Evolutionary conservation across 2,888 invertebrate genomes (phyloP).

Genomic region (Orthonychiurus folsomi): DNA sequence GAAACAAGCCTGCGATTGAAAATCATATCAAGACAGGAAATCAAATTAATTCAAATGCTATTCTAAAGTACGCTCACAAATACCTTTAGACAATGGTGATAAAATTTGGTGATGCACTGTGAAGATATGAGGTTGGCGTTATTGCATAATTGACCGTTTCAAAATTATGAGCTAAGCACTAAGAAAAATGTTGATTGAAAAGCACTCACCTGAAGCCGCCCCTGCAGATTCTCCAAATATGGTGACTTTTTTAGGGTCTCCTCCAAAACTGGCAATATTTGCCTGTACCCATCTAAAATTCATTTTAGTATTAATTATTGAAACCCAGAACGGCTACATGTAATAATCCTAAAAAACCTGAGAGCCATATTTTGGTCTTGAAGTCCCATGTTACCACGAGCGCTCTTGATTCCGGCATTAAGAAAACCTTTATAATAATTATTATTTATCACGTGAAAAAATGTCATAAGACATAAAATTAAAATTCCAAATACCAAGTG

Average conservation of each 20-base stretch:
- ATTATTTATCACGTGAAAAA: too few species aligned
- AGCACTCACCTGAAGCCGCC: too few species aligned
- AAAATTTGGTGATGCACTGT: too few species aligned
- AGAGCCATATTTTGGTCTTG: constrained; percentile 5
- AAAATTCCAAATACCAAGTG: constrained; percentile 23
- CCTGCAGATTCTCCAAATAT: constrained; percentile 22
- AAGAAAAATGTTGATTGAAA: too few species aligned
- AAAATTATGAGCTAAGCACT: too few species aligned
- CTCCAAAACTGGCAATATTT: constrained; percentile 24
- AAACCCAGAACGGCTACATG: too few species aligned
- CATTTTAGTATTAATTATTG: too few species aligned
- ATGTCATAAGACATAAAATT: neutral
- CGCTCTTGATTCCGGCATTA: constrained; percentile 20
- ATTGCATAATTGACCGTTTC: too few species aligned
- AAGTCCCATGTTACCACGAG: constrained; percentile 27
- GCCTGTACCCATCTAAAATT: constrained; percentile 24
- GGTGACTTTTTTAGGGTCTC: constrained; percentile 18
- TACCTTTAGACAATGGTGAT: neutral
- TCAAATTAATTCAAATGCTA: neutral
- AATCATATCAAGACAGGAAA: too few species aligned
- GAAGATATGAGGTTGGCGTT: too few species aligned
- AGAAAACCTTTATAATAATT: constrained; percentile 16
- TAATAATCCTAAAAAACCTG: too few species aligned
- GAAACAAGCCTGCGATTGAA: constrained; percentile 26
- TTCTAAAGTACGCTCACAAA: neutral